Base-by-base conservation (phyloP, 1,140 invertebrate genomes). In the Drosophila mauritiana region DNA sequence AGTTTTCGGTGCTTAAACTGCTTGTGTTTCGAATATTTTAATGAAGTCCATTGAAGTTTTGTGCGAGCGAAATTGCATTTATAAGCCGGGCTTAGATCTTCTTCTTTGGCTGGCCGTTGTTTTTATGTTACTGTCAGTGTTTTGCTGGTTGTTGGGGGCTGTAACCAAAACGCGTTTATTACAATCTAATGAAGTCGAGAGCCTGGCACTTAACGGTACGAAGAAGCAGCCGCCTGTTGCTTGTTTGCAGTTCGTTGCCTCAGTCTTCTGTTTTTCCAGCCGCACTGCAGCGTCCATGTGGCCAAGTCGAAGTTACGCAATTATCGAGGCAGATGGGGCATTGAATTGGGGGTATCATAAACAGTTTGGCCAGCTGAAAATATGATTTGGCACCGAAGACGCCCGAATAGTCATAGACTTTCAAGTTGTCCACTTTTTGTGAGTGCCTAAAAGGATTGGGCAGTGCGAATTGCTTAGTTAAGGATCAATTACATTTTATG, bases 11-110 rank as follows among this genome's bases (percentile, higher is more conserved):
- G 62, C 55, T 81, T 88, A 88, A 86, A 86, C 82, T 88, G 82
- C 83, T 88, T 86, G 79, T 86, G 83, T 86, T 89, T 88, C 83
- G 84, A 73, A 88, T 88, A 88, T 88, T 88, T 88, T 88, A 88
- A 88, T 88, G 84, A 88, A 88, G 84, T 89, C 83, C 84, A 88
- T 88, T 88, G 83, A 88, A 78, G 83, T 69, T 89, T 89, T 80
- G 76, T 89, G 84, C 83, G 84, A 89, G 72, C 84, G 84, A 89
- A 88, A 88, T 88, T 89, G 83, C 83, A 88, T 89, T 88, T 88
- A 83, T 88, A 86, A 88, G 83, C 79, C 63, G 53, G 55, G 82
- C 75, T 79, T 88, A 77, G 84, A 88, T 68, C 78, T 88, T 81
- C 78, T 68, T 69, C 58, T 67, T 8, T 31, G 31, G 34, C 64